Conservation (phyloP, 2,888 invertebrate genomes). For the Ichneumoninae sp. region DNA sequence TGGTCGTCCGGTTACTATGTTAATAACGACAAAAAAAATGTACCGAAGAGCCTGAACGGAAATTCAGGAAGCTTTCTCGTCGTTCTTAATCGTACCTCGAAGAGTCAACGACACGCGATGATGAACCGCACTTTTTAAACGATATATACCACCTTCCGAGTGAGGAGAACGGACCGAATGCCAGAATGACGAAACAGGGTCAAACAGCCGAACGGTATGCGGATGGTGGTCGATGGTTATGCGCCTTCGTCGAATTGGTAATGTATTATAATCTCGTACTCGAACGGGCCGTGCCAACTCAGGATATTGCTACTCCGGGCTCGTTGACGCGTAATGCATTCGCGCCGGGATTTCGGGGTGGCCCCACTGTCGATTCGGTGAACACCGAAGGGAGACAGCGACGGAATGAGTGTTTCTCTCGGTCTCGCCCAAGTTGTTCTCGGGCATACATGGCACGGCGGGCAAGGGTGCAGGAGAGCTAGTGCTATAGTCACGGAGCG, state of each 20-base stretch:
- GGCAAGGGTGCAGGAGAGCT: slow-evolving; percentile 21
- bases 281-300: slow-evolving; percentile 72
- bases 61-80: too few species aligned
- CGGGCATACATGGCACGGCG: slow-evolving; percentile 8
- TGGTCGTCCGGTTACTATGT: too few species aligned
- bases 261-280: slow-evolving; percentile 83
- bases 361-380: slow-evolving; percentile 67
- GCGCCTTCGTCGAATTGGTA: slow-evolving; percentile 82
- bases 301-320: slow-evolving; percentile 84
- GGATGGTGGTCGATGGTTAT: slow-evolving; percentile 66
- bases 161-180: slow-evolving; percentile 26
- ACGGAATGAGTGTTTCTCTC: slow-evolving; percentile 18
- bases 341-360: slow-evolving; percentile 80
- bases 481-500: neutral
- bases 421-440: slow-evolving; percentile 53
- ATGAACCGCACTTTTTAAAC: neutral
- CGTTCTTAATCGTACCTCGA: too few species aligned
- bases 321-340: slow-evolving; percentile 85
- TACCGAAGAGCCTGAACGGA: too few species aligned
- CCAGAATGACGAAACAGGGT: slow-evolving; percentile 75
- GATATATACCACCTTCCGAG: slow-evolving; percentile 5
- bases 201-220: slow-evolving; percentile 66
- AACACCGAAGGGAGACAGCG: slow-evolving; percentile 50
- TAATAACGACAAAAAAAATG: too few species aligned
- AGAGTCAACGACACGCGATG: too few species aligned